Base-by-base conservation (phyloP, 1,140 invertebrate species). In the Eubasilissa regina region DNA sequence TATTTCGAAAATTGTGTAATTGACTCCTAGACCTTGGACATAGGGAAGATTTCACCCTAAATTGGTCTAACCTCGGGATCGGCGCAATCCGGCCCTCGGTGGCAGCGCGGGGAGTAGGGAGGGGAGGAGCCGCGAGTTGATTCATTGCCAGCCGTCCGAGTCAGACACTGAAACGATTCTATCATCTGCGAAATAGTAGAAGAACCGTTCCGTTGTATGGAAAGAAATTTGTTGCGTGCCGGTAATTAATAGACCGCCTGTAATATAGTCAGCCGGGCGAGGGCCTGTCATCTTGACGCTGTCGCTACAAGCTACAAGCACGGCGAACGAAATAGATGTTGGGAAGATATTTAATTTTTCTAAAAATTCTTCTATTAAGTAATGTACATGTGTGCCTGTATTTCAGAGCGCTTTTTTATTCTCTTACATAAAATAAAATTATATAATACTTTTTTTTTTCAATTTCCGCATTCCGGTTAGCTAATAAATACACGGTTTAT, bases 171-270 rank as follows among this genome's bases (percentile, higher is more conserved):
- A 12, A 43, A 55, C 70, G 48, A 25, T 73, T 73, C 53, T 55
- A 73, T 73, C 70, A 73, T 73, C 47, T 15, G 21, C 48, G n/a
- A 68, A 48, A 68, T 21, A 13, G 25, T 35, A 13, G n/a, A 43
- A 68, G 64, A 68, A 68, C 64, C 44, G 44, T 68, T 45, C 13
- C 1, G 17, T 13, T 8, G 15, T 17, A 68, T 62, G 19, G 55
- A 45, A 58, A 75, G 58, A 62, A 51, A 76, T 25, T 62, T 35
- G 35, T 75, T 58, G 74, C 74, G 74, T 76, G 74, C 44, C 17
- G 3, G 44, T 64, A 64, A 76, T 64, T 76, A 64, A 35, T 64
- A 64, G 58, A 76, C 35, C 74, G 60, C 19, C 12, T 43, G 21
- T 76, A 76, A 64, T 76, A 45, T 51, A 76, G 56, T 51, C 9